phyloP scores from a whole-genome alignment of 35 echinoderm and acorn worm genomes.

The Stichopus chloronotus region DNA sequence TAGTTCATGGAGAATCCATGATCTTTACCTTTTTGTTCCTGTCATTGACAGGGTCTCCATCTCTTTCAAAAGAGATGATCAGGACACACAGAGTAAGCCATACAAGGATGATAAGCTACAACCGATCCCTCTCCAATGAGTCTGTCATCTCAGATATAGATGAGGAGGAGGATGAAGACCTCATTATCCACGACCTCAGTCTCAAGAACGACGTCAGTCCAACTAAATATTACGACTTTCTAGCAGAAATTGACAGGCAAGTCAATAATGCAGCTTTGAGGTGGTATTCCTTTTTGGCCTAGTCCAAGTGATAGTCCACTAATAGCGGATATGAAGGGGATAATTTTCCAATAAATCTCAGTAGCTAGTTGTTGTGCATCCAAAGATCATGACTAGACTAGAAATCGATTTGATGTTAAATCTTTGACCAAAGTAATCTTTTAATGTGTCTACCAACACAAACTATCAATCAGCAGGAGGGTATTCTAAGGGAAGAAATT shows the following conservation, averaged over 20 bases:
- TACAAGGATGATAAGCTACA: conserved; percentile 41
- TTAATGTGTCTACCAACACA: too few relatives aligned
- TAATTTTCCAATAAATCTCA: not conserved
- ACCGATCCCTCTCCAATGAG: conserved; percentile 46
- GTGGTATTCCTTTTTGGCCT: too few relatives aligned
- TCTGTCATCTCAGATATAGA: conserved; percentile 48
- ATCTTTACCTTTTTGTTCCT: too few relatives aligned
- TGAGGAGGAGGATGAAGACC: conserved; percentile 69
- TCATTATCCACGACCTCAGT: conserved; percentile 61
- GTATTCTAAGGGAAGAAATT: too few relatives aligned
- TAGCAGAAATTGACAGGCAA: conserved; percentile 89
- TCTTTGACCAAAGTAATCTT: too few relatives aligned
- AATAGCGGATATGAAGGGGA: too few relatives aligned
- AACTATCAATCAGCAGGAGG: too few relatives aligned
- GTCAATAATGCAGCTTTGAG: not conserved
- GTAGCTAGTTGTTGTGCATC: not conserved
- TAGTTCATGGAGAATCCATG: too few relatives aligned
- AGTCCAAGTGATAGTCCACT: too few relatives aligned
- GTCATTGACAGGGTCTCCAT: conserved; percentile 60
- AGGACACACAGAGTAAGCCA: conserved; percentile 52
- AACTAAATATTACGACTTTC: conserved; percentile 85
- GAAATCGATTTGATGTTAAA: too few relatives aligned
- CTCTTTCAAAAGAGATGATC: conserved; percentile 73
- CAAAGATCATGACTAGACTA: too few relatives aligned
- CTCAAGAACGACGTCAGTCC: conserved; percentile 77